Evolutionary conservation across 2,113 vertebrate species (phyloP), one percentile per base, ranked within the genome.

Genomic region (Apeltes quadracus): DNA sequence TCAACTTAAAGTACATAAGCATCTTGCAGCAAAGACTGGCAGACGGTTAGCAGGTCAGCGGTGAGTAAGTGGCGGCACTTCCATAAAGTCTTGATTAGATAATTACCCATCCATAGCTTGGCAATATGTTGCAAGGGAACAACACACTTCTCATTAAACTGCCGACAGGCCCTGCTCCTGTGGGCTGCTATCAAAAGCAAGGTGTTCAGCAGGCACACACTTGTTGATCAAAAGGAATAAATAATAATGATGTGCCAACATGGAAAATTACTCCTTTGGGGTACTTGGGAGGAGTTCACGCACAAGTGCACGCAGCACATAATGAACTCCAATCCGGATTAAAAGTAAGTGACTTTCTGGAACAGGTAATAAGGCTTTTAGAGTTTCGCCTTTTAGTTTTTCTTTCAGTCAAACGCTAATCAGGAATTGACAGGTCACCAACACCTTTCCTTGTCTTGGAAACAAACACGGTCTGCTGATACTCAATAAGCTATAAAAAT

Each of bases 1-100:
- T 82, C 36, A 36, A 29, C 57, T 39, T 51, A 15, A 56, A 68
- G 54, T 63, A 36, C 46, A 32, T 72, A 53, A 46, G 79, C 70
- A 81, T 68, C 69, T 54, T 74, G 79, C 75, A 67, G 44, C 38
- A 36, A 58, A 77, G 63, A 66, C 81, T 70, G 75, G 63, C 82
- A 82, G 82, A 84, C 56, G 62, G 80, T 77, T 70, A 82, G 84
- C 82, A 81, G 89, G 90, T 90, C 89, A 92, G 86, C 61, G 39
- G 74, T 88, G 86, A 90, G 71, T 81, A 87, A 82, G 84, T 64
- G 72, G 81, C 70, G 38, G 72, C 74, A 73, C 82, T 81, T 83
- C 82, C 83, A 73, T 84, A 83, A 87, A 91, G 78, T 88, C 86
- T 88, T 90, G 88, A 91, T 93, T 88, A 91, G 90, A 89, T 89